Percentiles rank a stretch among this genome's conserved stretches.
phyloP scores from a whole-genome alignment of 2,797 vertebrate genomes.

The Linurgus olivaceus region DNA sequence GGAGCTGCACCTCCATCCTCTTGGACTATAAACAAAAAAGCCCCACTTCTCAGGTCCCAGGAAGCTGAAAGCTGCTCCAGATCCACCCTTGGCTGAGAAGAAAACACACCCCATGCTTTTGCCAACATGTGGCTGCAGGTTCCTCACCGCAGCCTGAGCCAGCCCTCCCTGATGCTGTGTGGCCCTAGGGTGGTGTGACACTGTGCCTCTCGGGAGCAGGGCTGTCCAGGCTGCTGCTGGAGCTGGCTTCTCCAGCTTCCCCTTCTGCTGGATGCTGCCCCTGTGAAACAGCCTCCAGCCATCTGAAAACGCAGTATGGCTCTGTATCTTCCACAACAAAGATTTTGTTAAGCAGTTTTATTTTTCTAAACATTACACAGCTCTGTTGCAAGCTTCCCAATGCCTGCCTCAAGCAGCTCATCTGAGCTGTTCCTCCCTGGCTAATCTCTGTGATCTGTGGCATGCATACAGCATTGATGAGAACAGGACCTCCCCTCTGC shows the following conservation, averaged over 20 bases:
- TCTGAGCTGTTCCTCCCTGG: background rate
- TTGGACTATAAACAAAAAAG: background rate
- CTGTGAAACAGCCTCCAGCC: background rate
- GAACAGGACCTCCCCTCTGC: slow-evolving; percentile 27
- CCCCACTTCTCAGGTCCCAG: background rate
- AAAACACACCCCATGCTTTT: background rate
- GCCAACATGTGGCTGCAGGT: slow-evolving; percentile 25
- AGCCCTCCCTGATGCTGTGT: background rate
- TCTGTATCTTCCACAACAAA: background rate
- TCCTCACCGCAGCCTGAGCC: background rate
- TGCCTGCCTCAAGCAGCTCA: slow-evolving; percentile 1
- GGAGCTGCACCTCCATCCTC: background rate
- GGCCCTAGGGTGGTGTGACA: background rate
- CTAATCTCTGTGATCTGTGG: slow-evolving; percentile 47
- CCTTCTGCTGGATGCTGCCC: background rate
- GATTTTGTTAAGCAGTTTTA: background rate
- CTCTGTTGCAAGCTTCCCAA: background rate
- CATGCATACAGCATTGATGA: background rate
- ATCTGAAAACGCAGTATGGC: background rate
- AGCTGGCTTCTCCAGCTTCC: background rate
- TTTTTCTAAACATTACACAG: background rate
- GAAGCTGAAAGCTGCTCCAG: slow-evolving; percentile 10
- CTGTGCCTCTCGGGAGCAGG: fast-evolving
- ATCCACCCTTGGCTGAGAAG: background rate
- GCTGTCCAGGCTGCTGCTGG: fast-evolving